Base-by-base conservation (phyloP, 2,888 invertebrate genomes). In the Heliconius aoede region DNA sequence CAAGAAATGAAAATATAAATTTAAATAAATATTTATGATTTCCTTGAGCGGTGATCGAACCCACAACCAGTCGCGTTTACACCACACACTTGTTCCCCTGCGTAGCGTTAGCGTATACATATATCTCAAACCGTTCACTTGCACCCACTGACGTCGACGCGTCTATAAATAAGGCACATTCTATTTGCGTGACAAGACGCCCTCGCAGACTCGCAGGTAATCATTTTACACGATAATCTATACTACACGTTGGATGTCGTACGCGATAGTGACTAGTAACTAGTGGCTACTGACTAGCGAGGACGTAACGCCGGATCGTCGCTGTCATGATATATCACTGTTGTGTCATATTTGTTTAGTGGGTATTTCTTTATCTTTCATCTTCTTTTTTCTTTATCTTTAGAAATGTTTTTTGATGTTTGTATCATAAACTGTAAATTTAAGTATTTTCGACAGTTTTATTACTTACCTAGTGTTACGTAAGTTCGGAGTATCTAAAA, bases 121-220 rank as follows among this genome's bases (percentile, higher is more conserved):
- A 13, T 40, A 40, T 36, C 82, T 84, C 80, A 80, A 82, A 82
- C 80, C 81, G 80, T 82, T 85, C 81, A 79, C 76, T 73, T 80
- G 77, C 78, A 80, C 84, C 83, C 82, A 75, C 79, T 86, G 86
- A 87, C 87, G 88, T 86, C 79, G 80, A 79, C 46, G 69, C 76
- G 32, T 80, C 73, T 85, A 88, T 82, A 85, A 87, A 89, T 88
- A 89, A 85, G 83, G 75, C 79, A 75, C 74, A 80, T 80, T 85
- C 84, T 86, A 87, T 85, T 84, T 85, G 79, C 79, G 83, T 72
- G 78, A 78, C 72, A 69, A 67, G 80, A 83, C 79, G 81, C 83
- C 82, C 81, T 82, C 80, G 80, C 77, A 60, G 60, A 61, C 68
- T 75, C 69, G 79, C 81, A 81, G 80, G 80, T 82, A 77, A 80